Evolutionary conservation across 2,888 invertebrate genomes (phyloP), one percentile per base, ranked within the genome.

Genomic region (Cataglyphis livida): DNA sequence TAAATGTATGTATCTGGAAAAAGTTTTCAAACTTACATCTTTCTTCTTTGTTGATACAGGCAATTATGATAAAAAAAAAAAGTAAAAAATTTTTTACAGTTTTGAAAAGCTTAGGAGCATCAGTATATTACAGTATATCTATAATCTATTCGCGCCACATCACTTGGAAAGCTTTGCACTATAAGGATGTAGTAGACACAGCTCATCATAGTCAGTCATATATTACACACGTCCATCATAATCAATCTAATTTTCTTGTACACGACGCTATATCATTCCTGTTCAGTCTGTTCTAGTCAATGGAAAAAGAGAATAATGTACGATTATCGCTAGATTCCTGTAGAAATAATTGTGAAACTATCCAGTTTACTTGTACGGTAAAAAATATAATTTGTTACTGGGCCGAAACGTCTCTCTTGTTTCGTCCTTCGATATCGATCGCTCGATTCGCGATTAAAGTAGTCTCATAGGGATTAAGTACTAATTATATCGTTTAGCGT

Each of bases 401-500:
- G 15, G 28, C 15, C 7, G 7, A 41, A 73, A 28, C 21, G 10
- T 64, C 51, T 10, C 61, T 35, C 25, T 64, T 38, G 21, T 51
- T 65, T 65, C 21, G 25, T 25, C 15, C 10, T 38, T 75, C 75
- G 51, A 62, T 76, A 76, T 65, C 65, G 65, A 65, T 18, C 35
- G 32, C 6, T 15, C n/a, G 9, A 44, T 51, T 35, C 4, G n/a
- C 54, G 64, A 76, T 65, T 76, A 65, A 51, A 65, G 38, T 15
- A 64, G 51, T 38, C 51, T 76, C 51, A 75, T 51, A 64, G 51
- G 75, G 12, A 28, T 12, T 25, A 18, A 6, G 28, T 51, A 51
- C 38, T 76, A 76, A 76, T 76, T 76, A 65, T 38, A n/a, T 18
- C 25, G 35, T 25, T 76, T 65, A 76, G 25, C 7, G 65, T 51